Evolutionary conservation across 2,797 vertebrate species (phyloP), one percentile per base, ranked within the genome.

Genomic region (Scolopax bukidnonensis): DNA sequence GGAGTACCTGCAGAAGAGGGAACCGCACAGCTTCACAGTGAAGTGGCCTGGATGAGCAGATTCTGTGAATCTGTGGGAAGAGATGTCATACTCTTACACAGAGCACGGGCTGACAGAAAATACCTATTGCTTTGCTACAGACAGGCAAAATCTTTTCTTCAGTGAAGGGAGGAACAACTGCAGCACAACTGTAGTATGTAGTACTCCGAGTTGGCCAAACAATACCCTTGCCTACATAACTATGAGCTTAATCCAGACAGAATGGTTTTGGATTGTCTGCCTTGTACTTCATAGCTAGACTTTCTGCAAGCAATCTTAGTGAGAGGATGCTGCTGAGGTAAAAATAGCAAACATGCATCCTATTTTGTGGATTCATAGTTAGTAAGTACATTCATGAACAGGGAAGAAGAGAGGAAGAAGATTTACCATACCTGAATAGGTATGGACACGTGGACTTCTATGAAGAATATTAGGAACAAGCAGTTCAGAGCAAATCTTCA

Each of bases 291-390:
- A 76, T 27, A 67, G 68, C 30, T 41, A 65, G 41, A n/a, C 45
- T 74, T 91, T 38, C 60, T 69, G 61, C 63, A 83, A 76, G 30
- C n/a, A 59, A 0, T 25, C 11, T 67, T 0, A 0, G 47, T 57
- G 69, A 90, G n/a, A 40, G 12, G 48, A 56, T 70, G 53, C 32
- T 94, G 70, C 65, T 76, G 51, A 89, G 38, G 14, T 63, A 54
- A 74, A 70, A n/a, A 64, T 10, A 86, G 24, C 17, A 74, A 91
- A 74, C 0, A 2, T 12, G 12, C 30, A 73, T 53, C 47, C 54
- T 48, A 9, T 65, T 68, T 59, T 56, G 64, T 80, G 68, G 11
- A 43, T 61, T 20, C 45, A 0, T 60, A 27, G 41, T 64, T 65
- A 69, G 2, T 21, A 71, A 93, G 13, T 16, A 60, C 5, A 25